phyloP scores from a whole-genome alignment of 2,888 invertebrate genomes.

The Pyrrhia umbra region DNA sequence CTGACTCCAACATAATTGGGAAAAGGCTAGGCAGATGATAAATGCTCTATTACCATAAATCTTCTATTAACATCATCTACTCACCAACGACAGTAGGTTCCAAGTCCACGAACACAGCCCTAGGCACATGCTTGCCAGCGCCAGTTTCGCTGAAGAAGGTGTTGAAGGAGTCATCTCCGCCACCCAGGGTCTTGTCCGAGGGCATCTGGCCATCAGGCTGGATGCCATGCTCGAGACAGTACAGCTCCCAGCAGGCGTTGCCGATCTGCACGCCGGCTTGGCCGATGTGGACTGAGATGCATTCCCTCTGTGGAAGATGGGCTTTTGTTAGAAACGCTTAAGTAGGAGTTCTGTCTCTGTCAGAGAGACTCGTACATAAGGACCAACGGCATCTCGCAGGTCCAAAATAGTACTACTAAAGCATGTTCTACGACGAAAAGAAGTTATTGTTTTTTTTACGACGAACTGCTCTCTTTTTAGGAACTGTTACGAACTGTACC shows the following conservation, averaged over 20 bases:
- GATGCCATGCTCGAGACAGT: slow-evolving; percentile 95
- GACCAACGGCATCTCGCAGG: too few species aligned
- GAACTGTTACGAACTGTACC: too few species aligned
- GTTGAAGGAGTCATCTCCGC: slow-evolving; percentile 94
- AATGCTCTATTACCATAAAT: too few species aligned
- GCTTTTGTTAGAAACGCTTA: not conserved
- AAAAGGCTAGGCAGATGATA: too few species aligned
- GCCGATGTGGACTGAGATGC: slow-evolving; percentile 96
- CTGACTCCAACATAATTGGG: too few species aligned
- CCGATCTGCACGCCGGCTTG: slow-evolving; percentile 97
- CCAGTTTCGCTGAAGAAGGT: slow-evolving; percentile 95
- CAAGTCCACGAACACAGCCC: slow-evolving; percentile 97
- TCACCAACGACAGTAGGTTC: slow-evolving; percentile 98
- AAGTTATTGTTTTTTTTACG: too few species aligned
- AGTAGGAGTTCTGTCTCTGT: not conserved
- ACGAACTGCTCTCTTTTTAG: too few species aligned
- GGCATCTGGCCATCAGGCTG: slow-evolving; percentile 97
- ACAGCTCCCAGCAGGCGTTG: slow-evolving; percentile 96
- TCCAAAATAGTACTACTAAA: too few species aligned
- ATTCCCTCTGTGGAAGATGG: slow-evolving; percentile 92
- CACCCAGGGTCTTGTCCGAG: slow-evolving; percentile 93
- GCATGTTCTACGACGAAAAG: too few species aligned
- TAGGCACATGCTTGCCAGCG: slow-evolving; percentile 95
- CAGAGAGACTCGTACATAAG: not conserved
- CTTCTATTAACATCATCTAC: too few species aligned